phyloP scores from a whole-genome alignment of 2,113 vertebrate genomes.

The Sinosuthora webbiana region DNA sequence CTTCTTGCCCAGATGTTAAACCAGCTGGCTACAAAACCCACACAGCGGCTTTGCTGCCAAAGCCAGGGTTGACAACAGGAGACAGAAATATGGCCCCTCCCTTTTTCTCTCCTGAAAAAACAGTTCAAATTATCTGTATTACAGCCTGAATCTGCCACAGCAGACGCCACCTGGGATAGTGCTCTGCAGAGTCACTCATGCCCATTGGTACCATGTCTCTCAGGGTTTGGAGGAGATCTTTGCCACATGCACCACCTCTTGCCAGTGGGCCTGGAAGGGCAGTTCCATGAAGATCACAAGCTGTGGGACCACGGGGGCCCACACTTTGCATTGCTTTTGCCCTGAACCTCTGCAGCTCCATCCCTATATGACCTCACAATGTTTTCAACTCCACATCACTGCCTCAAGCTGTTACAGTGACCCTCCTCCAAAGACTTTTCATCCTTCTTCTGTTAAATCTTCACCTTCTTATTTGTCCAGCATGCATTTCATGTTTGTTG shows the following conservation, averaged over 20 bases:
- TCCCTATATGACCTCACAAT: neutral
- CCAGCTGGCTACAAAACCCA: neutral
- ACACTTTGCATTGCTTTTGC: neutral
- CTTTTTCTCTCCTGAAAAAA: neutral
- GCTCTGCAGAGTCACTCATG: neutral
- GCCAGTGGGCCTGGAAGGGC: neutral
- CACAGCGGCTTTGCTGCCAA: neutral
- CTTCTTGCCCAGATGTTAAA: neutral
- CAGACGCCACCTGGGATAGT: neutral
- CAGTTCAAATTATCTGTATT: neutral
- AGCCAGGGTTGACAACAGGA: neutral
- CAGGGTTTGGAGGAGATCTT: neutral
- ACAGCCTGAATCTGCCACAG: neutral
- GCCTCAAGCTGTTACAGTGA: rapidly evolving
- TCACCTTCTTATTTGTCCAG: neutral
- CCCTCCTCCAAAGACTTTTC: neutral
- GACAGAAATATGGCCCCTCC: neutral
- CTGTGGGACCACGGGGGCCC: neutral
- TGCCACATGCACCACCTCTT: neutral
- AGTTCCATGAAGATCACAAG: neutral
- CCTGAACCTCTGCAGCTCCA: neutral
- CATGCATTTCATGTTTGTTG: neutral
- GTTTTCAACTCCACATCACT: neutral
- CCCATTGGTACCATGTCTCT: neutral
- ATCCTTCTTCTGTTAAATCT: neutral